Conservation (phyloP, 1,140 invertebrate species). For the Drosophila orena region DNA sequence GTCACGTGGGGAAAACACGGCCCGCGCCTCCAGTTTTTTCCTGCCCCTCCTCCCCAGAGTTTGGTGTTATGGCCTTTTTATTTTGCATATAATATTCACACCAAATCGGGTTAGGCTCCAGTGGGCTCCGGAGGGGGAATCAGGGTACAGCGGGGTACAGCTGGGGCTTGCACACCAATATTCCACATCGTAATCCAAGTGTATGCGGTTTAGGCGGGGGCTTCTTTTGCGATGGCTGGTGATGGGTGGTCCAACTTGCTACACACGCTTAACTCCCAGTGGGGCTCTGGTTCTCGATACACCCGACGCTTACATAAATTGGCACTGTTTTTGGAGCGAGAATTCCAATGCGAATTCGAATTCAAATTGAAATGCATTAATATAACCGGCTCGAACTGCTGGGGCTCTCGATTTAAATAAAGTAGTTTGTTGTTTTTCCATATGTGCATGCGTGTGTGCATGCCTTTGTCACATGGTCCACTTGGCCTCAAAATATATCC, state of each 20-base stretch:
- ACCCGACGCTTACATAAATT: conserved; percentile 32
- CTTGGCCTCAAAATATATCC: conserved; percentile 8
- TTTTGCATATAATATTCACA: not conserved
- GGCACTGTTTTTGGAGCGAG: conserved; percentile 7
- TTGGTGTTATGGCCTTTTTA: conserved; percentile 12
- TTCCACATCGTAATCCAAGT: not conserved
- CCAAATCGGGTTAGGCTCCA: conserved; percentile 4
- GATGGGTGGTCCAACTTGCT: conserved; percentile 2
- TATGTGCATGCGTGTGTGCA: conserved; percentile 3
- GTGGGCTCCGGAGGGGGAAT: too few species aligned
- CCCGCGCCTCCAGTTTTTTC: conserved; percentile 22
- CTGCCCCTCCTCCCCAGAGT: conserved; percentile 6
- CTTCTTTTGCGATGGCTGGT: not conserved
- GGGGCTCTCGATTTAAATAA: conserved; percentile 20
- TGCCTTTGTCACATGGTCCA: conserved; percentile 28
- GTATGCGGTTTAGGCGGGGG: not conserved
- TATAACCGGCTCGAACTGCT: conserved; percentile 26
- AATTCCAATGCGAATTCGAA: too few species aligned
- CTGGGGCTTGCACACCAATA: too few species aligned
- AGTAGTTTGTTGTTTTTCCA: conserved; percentile 24
- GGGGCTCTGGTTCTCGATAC: conserved; percentile 1
- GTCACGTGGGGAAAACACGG: conserved; percentile 37
- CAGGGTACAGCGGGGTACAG: too few species aligned
- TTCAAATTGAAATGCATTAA: conserved; percentile 18
- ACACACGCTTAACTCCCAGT: conserved; percentile 23